Evolutionary conservation across 2,113 vertebrate genomes (phyloP), one percentile per base, ranked within the genome.

Genomic region (Tragelaphus imberbis): DNA sequence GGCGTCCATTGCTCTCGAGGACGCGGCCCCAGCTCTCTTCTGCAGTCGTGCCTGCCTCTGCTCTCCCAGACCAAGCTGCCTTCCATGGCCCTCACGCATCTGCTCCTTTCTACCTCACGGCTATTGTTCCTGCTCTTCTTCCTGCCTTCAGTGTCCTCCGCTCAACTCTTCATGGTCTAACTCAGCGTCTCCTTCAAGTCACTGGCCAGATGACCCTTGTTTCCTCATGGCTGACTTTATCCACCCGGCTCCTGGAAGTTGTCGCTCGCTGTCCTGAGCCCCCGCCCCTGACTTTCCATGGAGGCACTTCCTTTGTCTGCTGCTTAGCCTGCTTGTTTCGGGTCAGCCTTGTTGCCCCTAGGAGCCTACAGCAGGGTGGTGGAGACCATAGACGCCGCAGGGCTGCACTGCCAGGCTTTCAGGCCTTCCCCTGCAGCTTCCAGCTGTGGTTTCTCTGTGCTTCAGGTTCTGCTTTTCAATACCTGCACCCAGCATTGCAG

Each of bases 1-100:
- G 19, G 51, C 2, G 0, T 25, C 79, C 7, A 2, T 27, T 56
- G 71, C 47, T 16, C 68, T 14, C 2, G 2, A 21, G 79, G 23
- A 0, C 47, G 15, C 1, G 17, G 51, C 15, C 58, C 28, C 56
- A n/a, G 71, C 84, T 75, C 2, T 0, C 33, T 36, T 17, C 7
- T 58, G 1, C 44, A 9, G 2, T 28, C 1, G 0, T 0, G 0
- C 36, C 19, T 33, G 9, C n/a, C 51, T 51, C 12, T 55, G 81
- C 55, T 79, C 5, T 27, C 23, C 36, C 36, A 33, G 0, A 11
- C 27, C 2, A 1, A 1, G 11, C 61, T n/a, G 0, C 82, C 51
- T 58, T 16, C 79, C 0, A 0, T 15, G 75, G 40, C 53, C 61
- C 36, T 33, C 1, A 7, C 30, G 3, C 1, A 9, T 2, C 33